These are phyloP conservation scores for Petroica traversi DNA, from an alignment of 2,113 vertebrate genomes.

Conservation along the genomic window DNA sequence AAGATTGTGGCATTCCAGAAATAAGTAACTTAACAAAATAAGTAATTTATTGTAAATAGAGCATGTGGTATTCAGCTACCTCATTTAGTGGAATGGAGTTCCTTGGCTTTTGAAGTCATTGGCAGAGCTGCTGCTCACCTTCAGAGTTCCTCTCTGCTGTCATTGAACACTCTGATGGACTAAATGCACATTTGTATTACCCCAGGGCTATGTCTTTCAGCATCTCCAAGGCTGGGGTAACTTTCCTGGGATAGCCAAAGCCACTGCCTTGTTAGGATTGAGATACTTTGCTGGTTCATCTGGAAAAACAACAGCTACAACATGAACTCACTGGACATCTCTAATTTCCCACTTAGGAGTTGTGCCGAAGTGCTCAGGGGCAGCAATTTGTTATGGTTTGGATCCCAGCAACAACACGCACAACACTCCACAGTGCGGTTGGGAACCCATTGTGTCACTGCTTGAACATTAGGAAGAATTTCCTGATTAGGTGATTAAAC, in stretches of 20 bases:
- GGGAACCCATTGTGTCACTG: not conserved
- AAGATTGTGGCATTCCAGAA: not conserved
- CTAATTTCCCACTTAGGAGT: fast-evolving
- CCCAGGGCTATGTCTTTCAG: too few relatives aligned
- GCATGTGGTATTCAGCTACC: not conserved
- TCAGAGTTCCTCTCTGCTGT: not conserved
- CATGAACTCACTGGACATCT: not conserved
- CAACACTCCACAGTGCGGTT: not conserved
- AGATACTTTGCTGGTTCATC: not conserved
- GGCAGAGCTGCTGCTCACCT: not conserved
- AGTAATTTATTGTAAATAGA: not conserved
- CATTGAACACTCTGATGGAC: not conserved
- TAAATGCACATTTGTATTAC: not conserved
- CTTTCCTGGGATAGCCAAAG: not conserved
- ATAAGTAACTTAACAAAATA: not conserved
- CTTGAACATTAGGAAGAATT: not conserved
- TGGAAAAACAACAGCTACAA: not conserved
- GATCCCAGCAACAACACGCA: not conserved
- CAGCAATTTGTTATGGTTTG: not conserved
- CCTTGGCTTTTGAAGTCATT: not conserved
- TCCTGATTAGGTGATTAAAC: not conserved
- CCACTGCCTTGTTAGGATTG: not conserved
- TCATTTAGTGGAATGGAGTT: not conserved
- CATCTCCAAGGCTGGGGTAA: not conserved
- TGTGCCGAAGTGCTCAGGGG: fast-evolving